A percentile compares a stretch with the other conserved stretches of the same genome.
phyloP scores from a whole-genome alignment of 2,113 vertebrate genomes.

The Cisticola juncidis region DNA sequence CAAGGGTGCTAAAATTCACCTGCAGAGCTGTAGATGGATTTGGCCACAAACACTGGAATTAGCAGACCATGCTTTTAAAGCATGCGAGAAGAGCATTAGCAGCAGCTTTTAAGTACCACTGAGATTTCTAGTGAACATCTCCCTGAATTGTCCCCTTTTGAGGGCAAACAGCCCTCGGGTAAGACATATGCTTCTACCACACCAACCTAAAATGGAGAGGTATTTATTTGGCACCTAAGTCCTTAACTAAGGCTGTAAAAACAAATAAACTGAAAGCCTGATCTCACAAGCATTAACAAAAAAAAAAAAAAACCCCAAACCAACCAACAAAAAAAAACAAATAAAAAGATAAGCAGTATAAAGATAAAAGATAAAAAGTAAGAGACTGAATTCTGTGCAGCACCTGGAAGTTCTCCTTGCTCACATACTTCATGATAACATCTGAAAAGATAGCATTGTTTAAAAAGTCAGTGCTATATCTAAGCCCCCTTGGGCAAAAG shows the following conservation, averaged over 20 bases:
- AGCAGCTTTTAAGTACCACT: not conserved
- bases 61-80: not conserved
- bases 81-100: not conserved
- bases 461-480: not conserved
- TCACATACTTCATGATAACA: not conserved
- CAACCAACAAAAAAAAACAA: not conserved
- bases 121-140: not conserved
- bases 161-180: rapidly evolving
- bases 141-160: not conserved
- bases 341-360: not conserved
- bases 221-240: not conserved
- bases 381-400: not conserved
- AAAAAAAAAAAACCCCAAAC: not conserved
- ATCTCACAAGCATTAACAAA: not conserved
- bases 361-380: too few species aligned
- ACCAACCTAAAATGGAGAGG: not conserved
- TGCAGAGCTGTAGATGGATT: not conserved
- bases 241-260: not conserved
- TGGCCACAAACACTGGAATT: not conserved
- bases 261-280: not conserved
- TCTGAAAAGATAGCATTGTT: not conserved
- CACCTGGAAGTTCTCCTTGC: not conserved
- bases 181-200: not conserved
- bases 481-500: not conserved
- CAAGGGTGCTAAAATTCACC: not conserved